Evolutionary conservation across 2,113 vertebrate genomes (phyloP).

Genomic region (Nansenia antarctica): DNA sequence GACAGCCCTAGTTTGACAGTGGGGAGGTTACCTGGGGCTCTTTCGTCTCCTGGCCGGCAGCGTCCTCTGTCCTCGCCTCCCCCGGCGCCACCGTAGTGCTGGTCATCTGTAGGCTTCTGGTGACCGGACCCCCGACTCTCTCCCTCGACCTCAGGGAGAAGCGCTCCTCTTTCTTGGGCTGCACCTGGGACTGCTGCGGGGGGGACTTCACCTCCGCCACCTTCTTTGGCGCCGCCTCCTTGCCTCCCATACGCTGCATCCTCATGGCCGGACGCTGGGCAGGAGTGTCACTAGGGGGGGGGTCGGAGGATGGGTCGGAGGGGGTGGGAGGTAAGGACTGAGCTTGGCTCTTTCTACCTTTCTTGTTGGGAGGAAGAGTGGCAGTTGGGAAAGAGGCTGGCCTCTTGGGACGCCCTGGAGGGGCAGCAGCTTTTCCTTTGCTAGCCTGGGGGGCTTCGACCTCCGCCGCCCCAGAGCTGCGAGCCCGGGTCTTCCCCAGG

Average conservation of each 20-base stretch:
- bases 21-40: constrained; percentile 66
- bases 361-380: constrained; percentile 73
- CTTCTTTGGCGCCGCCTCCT: constrained; percentile 76
- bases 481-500: constrained; percentile 89
- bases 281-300: constrained; percentile 45
- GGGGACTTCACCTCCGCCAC: constrained; percentile 67
- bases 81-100: constrained; percentile 73
- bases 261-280: constrained; percentile 64
- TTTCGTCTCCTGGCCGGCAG: constrained; percentile 80
- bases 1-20: neutral
- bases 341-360: constrained; percentile 80
- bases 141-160: constrained; percentile 83
- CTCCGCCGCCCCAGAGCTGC: constrained; percentile 78
- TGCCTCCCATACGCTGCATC: constrained; percentile 83
- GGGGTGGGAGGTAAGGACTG: constrained; percentile 76
- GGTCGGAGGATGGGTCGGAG: constrained; percentile 28
- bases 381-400: constrained; percentile 59
- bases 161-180: constrained; percentile 83
- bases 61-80: constrained; percentile 80
- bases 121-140: constrained; percentile 87
- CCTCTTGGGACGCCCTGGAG: constrained; percentile 75
- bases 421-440: constrained; percentile 70
- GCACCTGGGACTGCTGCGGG: constrained; percentile 24
- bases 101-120: constrained; percentile 88
- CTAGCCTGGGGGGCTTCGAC: constrained; percentile 65